Base-by-base conservation (phyloP, 2,113 vertebrate genomes). In the Myrmecobius fasciatus region DNA sequence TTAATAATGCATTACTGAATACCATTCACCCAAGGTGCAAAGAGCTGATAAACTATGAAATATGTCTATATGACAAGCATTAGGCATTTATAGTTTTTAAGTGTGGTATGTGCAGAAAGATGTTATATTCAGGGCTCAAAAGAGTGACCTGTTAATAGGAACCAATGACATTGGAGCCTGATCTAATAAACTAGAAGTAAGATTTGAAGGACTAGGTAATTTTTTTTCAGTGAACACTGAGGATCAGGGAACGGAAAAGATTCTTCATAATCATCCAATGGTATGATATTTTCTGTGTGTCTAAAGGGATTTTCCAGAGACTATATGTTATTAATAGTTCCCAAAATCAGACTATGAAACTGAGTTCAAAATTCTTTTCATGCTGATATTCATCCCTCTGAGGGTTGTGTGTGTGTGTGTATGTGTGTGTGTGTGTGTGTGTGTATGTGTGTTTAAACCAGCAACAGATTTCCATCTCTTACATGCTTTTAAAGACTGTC, bases 401-500 rank as follows among this genome's bases (percentile, higher is more conserved):
- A 91, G 36, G n/a, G 3, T 43, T 46, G 56, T 67, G n/a, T 60
- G 60, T 89, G 60, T 43, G 47, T 93, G 51, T 92, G 51, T 94
- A 94, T 90, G 89, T 94, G 95, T 95, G 89, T 94, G 46, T 94
- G 48, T 93, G 75, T 91, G 83, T 53, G 49, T 89, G 89, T 54
- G 89, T 90, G 89, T 53, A 5, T 91, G 94, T 90, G 54, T 92
- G 91, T 93, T 48, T 95, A 60, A 94, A 91, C 31, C 11, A 91
- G 90, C 96, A 93, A 54, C 14, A 89, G 92, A 96, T 96, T 96
- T 97, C 54, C 91, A 96, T 95, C 67, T 93, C 91, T 52, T 96
- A 28, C 67, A 67, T 95, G 92, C 53, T 94, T 97, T 97, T 92
- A 96, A 97, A 96, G 83, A 48, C 96, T 97, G 94, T 97, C 94